A percentile compares a stretch with the other conserved stretches of the same genome.
Conservation (phyloP, 2,797 vertebrate genomes). For the Argyrosomus regius region DNA sequence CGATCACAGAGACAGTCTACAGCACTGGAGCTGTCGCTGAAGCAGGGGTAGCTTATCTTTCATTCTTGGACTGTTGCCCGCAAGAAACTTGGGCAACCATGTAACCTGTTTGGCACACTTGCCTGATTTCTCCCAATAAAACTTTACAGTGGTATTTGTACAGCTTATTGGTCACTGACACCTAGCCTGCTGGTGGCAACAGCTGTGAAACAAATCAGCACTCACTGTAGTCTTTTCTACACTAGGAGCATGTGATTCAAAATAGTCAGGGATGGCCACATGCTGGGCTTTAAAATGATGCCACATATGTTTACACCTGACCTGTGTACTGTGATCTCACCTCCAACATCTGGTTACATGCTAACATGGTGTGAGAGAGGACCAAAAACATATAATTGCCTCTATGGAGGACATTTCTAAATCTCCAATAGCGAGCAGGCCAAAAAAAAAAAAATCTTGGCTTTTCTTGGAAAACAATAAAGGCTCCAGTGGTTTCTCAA, state of each 20-base stretch:
- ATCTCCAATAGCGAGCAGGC: constrained; percentile 4
- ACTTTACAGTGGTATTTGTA: constrained; percentile 75
- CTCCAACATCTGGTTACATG: constrained; percentile 33
- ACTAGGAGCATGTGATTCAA: constrained; percentile 47
- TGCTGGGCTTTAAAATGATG: constrained; percentile 65
- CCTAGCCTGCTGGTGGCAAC: constrained; percentile 71
- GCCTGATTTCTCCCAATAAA: constrained; percentile 74
- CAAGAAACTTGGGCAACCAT: constrained; percentile 69
- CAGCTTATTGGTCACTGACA: constrained; percentile 76
- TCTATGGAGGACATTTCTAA: constrained; percentile 48
- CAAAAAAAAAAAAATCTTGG: constrained; percentile 34
- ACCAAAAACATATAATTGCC: constrained; percentile 26
- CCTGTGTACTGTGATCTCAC: constrained; percentile 43
- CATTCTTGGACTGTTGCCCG: constrained; percentile 66
- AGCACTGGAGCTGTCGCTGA: constrained; percentile 40
- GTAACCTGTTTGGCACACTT: constrained; percentile 69
- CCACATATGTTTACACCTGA: constrained; percentile 63
- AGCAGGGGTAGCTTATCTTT: constrained; percentile 71
- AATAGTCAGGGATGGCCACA: constrained; percentile 55
- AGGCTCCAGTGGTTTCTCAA: constrained; percentile 44
- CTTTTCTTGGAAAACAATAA: constrained; percentile 57
- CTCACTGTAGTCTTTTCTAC: constrained; percentile 54
- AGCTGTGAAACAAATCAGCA: constrained; percentile 75
- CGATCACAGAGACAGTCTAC: constrained; percentile 11
- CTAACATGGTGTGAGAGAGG: constrained; percentile 26